Percentiles rank a stretch among this genome's conserved stretches.
These are phyloP conservation scores for Acipenser oxyrinchus DNA, from an alignment of 2,797 vertebrate genomes.

Conservation along the genomic window DNA sequence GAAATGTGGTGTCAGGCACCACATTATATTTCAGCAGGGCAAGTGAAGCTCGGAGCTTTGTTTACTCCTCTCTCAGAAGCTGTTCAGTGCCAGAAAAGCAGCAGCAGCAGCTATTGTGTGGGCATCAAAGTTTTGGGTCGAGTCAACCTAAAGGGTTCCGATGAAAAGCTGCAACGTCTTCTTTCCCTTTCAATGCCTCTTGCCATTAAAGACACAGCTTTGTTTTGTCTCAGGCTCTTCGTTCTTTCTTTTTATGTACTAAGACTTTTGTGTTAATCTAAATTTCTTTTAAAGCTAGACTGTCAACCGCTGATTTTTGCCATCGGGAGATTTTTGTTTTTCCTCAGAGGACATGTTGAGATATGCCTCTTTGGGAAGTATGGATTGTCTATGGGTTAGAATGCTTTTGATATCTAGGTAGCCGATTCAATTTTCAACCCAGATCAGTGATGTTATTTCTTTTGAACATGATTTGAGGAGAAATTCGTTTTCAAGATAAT, in stretches of 20 bases:
- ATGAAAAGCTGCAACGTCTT: constrained; percentile 9
- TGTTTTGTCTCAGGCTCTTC: constrained; percentile 7
- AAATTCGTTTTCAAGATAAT: no score
- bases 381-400: no score
- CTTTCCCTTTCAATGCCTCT: neutral
- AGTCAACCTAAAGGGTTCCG: neutral
- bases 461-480: no score
- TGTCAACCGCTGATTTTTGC: no score
- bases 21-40: neutral
- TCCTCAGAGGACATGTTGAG: no score
- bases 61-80: constrained; percentile 10
- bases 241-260: neutral
- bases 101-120: constrained; percentile 7
- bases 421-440: no score
- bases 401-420: no score
- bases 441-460: no score
- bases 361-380: no score
- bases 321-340: neutral
- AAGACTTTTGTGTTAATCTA: no score
- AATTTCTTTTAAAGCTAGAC: no score
- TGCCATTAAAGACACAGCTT: constrained; percentile 13
- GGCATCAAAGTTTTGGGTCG: constrained; percentile 15
- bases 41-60: constrained; percentile 1
- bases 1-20: constrained; percentile 1
- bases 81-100: constrained; percentile 9